Evolutionary conservation across 1,140 invertebrate species (phyloP).

Genomic region (Lysiphlebus fabarum): DNA sequence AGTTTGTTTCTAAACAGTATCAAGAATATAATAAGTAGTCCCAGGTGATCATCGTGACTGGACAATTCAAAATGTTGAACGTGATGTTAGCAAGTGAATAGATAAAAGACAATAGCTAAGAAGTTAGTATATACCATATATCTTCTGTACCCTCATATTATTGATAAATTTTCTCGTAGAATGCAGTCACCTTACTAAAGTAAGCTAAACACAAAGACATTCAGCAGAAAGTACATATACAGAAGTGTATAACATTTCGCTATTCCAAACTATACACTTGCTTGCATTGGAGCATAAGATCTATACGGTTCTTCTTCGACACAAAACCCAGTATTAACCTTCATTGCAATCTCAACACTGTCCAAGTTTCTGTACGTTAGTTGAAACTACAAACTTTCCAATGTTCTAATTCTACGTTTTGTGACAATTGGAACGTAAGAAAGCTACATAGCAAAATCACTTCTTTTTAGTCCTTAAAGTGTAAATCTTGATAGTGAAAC

Average conservation of each 20-base stretch:
- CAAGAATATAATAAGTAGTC: background rate
- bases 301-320: background rate
- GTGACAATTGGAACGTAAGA: background rate
- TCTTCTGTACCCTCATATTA: constrained; percentile 8
- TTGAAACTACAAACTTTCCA: constrained; percentile 3
- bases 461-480: too few species aligned
- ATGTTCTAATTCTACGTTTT: too few species aligned
- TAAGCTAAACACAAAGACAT: constrained; percentile 11
- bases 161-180: constrained; percentile 1
- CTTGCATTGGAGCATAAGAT: background rate
- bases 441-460: background rate
- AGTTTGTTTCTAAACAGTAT: background rate
- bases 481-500: too few species aligned
- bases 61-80: constrained; percentile 12
- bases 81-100: constrained; percentile 20
- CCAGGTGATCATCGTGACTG: constrained; percentile 28
- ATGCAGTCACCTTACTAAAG: background rate
- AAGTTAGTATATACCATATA: constrained; percentile 11
- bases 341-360: constrained; percentile 10
- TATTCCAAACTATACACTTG: background rate
- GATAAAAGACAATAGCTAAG: constrained; percentile 26
- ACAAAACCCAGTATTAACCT: background rate
- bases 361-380: constrained; percentile 15
- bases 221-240: background rate
- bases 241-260: too few species aligned